These are phyloP conservation scores for Urosaurus nigricauda DNA, from an alignment of 2,797 vertebrate species.

Conservation along the genomic window DNA sequence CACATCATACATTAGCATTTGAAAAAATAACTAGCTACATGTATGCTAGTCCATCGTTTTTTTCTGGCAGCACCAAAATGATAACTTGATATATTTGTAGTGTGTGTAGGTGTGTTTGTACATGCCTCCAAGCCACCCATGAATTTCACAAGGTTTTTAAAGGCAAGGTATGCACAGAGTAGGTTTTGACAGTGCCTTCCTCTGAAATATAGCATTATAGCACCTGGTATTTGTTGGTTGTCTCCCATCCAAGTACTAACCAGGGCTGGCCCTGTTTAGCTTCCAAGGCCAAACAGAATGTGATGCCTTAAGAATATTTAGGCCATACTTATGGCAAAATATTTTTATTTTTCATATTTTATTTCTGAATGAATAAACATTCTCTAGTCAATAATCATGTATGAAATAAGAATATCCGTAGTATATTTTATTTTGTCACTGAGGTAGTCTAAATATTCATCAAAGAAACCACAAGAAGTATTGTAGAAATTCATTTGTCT, in stretches of 20 bases:
- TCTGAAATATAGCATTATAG: too few relatives aligned
- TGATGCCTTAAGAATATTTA: too few relatives aligned
- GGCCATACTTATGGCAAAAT: too few relatives aligned
- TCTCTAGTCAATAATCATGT: not conserved
- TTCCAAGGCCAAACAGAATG: too few relatives aligned
- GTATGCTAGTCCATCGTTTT: slow-evolving; percentile 9
- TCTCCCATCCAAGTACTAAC: too few relatives aligned
- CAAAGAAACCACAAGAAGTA: slow-evolving; percentile 32
- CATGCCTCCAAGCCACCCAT: too few relatives aligned
- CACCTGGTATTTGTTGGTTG: too few relatives aligned
- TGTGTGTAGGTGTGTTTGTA: not conserved
- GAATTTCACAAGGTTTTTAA: too few relatives aligned
- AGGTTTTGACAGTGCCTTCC: too few relatives aligned
- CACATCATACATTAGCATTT: slow-evolving; percentile 3
- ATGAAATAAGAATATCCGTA: slow-evolving; percentile 9
- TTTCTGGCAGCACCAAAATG: not conserved
- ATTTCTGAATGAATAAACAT: slow-evolving; percentile 34
- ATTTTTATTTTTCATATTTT: slow-evolving; percentile 12
- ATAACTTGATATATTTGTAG: slow-evolving; percentile 31
- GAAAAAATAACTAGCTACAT: slow-evolving; percentile 14
- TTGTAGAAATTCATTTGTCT: slow-evolving; percentile 19
- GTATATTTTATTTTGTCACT: not conserved
- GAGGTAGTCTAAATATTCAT: slow-evolving; percentile 14
- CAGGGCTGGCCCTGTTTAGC: too few relatives aligned
- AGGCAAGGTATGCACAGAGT: too few relatives aligned